Evolutionary conservation across 2,888 invertebrate genomes (phyloP), one percentile per base, ranked within the genome.

Genomic region (Drosophila paramelanica): DNA sequence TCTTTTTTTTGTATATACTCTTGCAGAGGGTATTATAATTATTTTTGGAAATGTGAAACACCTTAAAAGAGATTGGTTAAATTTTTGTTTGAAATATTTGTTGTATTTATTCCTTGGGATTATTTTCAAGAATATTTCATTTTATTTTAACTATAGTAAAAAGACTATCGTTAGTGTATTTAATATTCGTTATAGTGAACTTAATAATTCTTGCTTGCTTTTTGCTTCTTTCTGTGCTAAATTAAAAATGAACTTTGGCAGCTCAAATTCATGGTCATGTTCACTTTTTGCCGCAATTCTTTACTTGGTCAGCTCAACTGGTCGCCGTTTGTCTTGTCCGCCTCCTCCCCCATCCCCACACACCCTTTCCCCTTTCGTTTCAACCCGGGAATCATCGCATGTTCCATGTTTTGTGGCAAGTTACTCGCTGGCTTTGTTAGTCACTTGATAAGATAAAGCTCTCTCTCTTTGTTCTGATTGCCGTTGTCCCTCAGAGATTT

Each of bases 231-330:
- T 66, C 46, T 58, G 65, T 65, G 55, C 41, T 84, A 82, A 82
- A 82, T 82, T 82, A 83, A 84, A 83, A 87, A 83, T 84, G 82
- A 83, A 87, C 82, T 84, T 84, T 84, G 82, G 71, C 85, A 83
- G 81, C 81, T 84, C 69, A 70, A 83, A 83, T 83, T 83, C 82
- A 83, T 83, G 88, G 88, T 81, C 82, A 88, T 83, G 82, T 81
- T 88, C 81, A 84, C 76, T 82, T 87, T 75, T 84, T 82, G 81
- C 83, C 50, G 50, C 67, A 55, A 57, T 57, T 59, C 38, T 46
- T 55, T 38, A 43, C 53, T 52, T 61, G 66, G 77, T 58, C 67
- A 73, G 50, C 75, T 79, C 79, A 74, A 79, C 77, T 74, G 61
- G 64, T 71, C 61, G 75, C 57, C 79, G 72, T 78, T 68, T 73